phyloP scores from a whole-genome alignment of 2,113 vertebrate species.

The Salvator merianae region DNA sequence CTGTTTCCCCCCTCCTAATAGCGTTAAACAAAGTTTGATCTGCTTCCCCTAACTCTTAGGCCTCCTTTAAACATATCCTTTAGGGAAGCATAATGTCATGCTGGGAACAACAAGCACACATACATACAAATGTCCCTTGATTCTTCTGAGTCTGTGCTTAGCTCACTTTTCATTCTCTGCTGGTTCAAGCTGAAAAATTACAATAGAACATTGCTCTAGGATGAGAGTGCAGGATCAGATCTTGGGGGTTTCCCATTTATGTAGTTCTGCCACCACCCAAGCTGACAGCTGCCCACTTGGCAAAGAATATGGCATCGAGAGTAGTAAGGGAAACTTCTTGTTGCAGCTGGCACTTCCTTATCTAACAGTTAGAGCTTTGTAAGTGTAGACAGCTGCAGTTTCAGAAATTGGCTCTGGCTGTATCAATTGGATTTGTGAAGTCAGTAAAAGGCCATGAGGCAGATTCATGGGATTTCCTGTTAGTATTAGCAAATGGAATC shows the following conservation, averaged over 20 bases:
- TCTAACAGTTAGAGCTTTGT: constrained; percentile 89
- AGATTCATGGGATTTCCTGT: constrained; percentile 81
- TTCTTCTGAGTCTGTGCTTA: constrained; percentile 29
- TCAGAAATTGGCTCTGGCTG: constrained; percentile 78
- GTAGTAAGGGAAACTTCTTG: constrained; percentile 82
- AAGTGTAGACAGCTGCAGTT: constrained; percentile 85
- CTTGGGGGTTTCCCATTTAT: constrained; percentile 60
- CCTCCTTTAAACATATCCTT: not conserved
- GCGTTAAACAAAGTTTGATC: too few relatives aligned
- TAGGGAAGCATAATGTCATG: rapidly evolving
- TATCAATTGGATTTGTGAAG: constrained; percentile 82
- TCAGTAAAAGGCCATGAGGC: constrained; percentile 79
- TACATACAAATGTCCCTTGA: constrained; percentile 21
- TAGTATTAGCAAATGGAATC: constrained; percentile 76
- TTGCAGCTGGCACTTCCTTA: constrained; percentile 89
- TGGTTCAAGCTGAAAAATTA: not conserved
- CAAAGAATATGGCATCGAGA: constrained; percentile 78
- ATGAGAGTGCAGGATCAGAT: constrained; percentile 54
- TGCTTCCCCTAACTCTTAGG: too few relatives aligned
- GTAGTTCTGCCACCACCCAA: constrained; percentile 72
- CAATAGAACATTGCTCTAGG: constrained; percentile 29
- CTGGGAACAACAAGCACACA: not conserved
- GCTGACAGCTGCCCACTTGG: constrained; percentile 87
- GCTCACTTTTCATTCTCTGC: constrained; percentile 29
- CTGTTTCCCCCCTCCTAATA: not conserved